Evolutionary conservation across 2,113 vertebrate genomes (phyloP).

Genomic region (Eupsittula cactorum): DNA sequence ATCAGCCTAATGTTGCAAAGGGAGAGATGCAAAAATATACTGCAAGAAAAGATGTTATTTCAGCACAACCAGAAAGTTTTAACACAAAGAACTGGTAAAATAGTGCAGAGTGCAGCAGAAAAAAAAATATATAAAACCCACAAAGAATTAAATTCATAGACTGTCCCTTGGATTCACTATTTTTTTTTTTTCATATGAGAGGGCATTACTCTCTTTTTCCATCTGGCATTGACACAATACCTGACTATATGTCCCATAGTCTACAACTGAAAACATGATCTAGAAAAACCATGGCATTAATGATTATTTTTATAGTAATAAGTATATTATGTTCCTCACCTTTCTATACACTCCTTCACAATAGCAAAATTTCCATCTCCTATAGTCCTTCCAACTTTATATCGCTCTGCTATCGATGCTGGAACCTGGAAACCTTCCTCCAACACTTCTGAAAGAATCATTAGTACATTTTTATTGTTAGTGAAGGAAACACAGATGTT

Average conservation of each 20-base stretch:
- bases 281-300: conserved; percentile 27
- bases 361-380: conserved; percentile 98
- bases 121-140: not conserved
- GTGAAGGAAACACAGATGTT: conserved; percentile 73
- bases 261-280: conserved; percentile 31
- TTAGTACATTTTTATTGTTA: conserved; percentile 75
- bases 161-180: not conserved
- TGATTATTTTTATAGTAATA: conserved; percentile 33
- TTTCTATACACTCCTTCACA: conserved; percentile 96
- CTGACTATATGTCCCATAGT: not conserved
- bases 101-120: not conserved
- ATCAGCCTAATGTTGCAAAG: not conserved
- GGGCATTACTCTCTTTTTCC: not conserved
- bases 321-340: conserved; percentile 71
- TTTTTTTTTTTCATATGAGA: conserved; percentile 34
- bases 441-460: conserved; percentile 83
- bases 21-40: not conserved
- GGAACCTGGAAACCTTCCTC: conserved; percentile 90
- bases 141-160: conserved; percentile 34
- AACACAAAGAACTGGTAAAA: conserved; percentile 5
- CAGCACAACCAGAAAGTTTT: not conserved
- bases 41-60: not conserved
- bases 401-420: conserved; percentile 90
- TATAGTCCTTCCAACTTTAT: conserved; percentile 94
- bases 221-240: conserved; percentile 29